Conservation (phyloP, 2,113 vertebrate genomes). For the Typhlomys cinereus region DNA sequence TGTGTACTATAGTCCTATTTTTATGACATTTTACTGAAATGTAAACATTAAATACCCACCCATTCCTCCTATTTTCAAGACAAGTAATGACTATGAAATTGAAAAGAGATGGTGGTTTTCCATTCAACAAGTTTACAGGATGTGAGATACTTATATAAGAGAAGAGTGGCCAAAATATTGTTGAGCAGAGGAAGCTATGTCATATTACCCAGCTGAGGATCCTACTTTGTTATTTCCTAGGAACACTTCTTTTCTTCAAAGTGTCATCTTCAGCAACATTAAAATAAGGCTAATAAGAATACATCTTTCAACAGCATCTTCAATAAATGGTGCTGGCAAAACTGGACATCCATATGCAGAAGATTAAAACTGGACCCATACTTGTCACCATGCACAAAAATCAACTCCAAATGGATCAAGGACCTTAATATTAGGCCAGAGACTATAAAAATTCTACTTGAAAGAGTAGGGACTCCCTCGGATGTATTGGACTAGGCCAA, state of each 20-base stretch:
- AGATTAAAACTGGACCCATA: no score
- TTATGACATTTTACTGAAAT: slow-evolving; percentile 12
- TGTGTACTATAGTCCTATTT: neutral
- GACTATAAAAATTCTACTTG: no score
- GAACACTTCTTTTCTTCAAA: neutral
- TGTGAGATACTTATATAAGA: neutral
- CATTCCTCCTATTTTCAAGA: neutral
- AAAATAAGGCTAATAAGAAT: neutral
- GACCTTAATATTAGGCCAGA: no score
- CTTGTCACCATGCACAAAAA: no score
- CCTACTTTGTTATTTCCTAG: neutral
- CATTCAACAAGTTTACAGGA: neutral
- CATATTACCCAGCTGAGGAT: neutral
- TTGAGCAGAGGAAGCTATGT: neutral
- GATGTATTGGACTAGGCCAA: no score
- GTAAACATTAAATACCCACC: neutral
- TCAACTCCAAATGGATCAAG: no score
- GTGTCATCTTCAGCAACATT: neutral
- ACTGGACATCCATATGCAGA: no score
- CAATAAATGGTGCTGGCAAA: no score
- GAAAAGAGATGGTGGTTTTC: neutral
- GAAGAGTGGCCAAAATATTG: neutral
- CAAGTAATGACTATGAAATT: slow-evolving; percentile 14
- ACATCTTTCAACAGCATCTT: no score
- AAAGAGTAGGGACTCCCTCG: no score